Evolutionary conservation across 2,888 invertebrate genomes (phyloP), one percentile per base, ranked within the genome.

Genomic region (Philereme vetulata): DNA sequence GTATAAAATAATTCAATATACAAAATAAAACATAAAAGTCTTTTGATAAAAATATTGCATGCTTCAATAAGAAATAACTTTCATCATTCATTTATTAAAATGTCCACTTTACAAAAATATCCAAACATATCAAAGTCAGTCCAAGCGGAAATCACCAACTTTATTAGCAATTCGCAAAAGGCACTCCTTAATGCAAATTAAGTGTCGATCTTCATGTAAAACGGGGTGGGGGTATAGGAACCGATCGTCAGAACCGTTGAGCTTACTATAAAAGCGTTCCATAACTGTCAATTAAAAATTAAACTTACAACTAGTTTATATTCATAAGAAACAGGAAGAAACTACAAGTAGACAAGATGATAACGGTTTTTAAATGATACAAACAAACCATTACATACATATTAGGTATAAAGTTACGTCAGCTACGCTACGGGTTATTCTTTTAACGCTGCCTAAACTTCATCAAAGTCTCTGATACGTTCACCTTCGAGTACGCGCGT

Each of bases 101-200:
- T 73, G 67, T 67, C 67, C 73, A 72, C 60, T 72, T 80, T 83
- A 85, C 78, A 85, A 85, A 85, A 84, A 86, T 86, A 86, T 81
- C 73, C 71, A 80, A 85, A 83, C 80, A 76, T 83, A 80, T 81
- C 75, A 82, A 84, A 83, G 82, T 86, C 86, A 86, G 86, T 88
- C 84, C 84, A 72, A 78, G 80, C 80, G 78, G 73, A 75, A 78
- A 80, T 77, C 81, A 82, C 82, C 74, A 77, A 75, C 71, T 75
- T 70, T 64, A 69, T 71, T 70, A 78, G 78, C 76, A 74, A 76
- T 77, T 79, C 76, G 79, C 82, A 77, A 84, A 88, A 90, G 90
- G 88, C 89, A 89, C 90, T 88, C 84, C 83, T 77, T 73, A 67
- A 82, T 78, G 66, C 68, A 66, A 68, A 65, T 65, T 56, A 65